phyloP scores from a whole-genome alignment of 2,113 vertebrate species.

The Grallaria varia region DNA sequence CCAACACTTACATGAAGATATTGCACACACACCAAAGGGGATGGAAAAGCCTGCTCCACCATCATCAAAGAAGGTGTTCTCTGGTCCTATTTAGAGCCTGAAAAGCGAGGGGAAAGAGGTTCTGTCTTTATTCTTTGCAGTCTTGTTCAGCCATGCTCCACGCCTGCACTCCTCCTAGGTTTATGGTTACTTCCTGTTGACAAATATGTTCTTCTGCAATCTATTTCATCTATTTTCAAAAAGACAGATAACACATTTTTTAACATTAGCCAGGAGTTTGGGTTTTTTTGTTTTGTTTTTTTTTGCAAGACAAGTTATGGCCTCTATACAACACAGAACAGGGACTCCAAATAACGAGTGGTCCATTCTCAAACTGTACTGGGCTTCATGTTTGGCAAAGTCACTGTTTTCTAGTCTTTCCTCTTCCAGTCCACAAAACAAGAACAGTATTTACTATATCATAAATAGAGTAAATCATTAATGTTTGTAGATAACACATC shows the following conservation, averaged over 20 bases:
- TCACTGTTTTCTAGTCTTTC: not conserved
- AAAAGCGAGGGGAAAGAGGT: not conserved
- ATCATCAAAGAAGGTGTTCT: not conserved
- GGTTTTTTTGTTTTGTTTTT: not conserved
- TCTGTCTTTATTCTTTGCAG: not conserved
- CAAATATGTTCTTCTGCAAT: not conserved
- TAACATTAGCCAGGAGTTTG: not conserved
- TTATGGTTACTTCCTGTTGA: not conserved
- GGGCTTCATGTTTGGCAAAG: not conserved
- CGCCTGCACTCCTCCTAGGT: not conserved
- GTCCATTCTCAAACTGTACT: not conserved
- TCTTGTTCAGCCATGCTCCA: not conserved
- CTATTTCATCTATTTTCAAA: not conserved
- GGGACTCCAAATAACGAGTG: not conserved
- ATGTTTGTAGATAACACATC: not conserved
- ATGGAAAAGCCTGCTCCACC: not conserved
- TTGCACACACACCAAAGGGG: not conserved
- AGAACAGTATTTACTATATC: not conserved
- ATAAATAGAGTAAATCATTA: not conserved
- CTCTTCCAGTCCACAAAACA: not conserved
- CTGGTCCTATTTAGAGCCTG: not conserved
- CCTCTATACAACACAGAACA: not conserved
- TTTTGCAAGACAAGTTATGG: not conserved
- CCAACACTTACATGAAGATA: not conserved
- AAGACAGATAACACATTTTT: not conserved